Conservation (phyloP, 2,113 vertebrate genomes). For the Seriola dumerili region DNA sequence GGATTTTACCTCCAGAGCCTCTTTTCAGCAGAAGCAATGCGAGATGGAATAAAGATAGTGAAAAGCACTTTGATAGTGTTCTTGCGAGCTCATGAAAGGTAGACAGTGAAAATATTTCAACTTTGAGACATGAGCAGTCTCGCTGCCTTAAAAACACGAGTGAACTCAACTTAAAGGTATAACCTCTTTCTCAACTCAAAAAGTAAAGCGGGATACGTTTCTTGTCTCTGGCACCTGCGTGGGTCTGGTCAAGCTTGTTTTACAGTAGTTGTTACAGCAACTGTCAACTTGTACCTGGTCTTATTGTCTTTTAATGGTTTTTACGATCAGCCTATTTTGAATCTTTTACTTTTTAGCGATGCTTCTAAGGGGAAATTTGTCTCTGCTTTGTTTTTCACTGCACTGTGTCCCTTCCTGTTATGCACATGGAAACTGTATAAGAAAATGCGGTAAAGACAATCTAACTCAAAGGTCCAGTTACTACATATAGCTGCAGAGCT, state of each 20-base stretch:
- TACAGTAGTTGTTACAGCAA: neutral
- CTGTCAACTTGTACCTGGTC: neutral
- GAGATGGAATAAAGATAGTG: conserved; percentile 33
- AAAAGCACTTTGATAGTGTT: conserved; percentile 52
- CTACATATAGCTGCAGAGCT: no score
- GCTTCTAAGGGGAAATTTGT: neutral
- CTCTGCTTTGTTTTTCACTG: neutral
- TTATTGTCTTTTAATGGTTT: neutral
- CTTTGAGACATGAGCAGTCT: conserved; percentile 14
- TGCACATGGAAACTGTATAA: neutral
- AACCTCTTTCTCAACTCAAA: conserved; percentile 1
- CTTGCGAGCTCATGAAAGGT: conserved; percentile 41
- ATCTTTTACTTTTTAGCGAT: neutral
- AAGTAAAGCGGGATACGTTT: neutral
- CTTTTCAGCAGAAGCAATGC: conserved; percentile 22
- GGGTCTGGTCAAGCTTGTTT: neutral
- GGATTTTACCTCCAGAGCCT: conserved; percentile 55
- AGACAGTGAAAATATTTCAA: conserved; percentile 28
- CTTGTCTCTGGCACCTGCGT: neutral
- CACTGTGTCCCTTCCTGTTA: no score
- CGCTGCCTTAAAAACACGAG: neutral
- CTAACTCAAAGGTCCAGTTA: no score
- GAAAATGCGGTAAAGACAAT: neutral
- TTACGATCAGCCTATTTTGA: neutral
- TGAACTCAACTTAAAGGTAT: neutral